Evolutionary conservation across 37 sponge, comb jelly and placozoan species (phyloP).

Genomic region (Eunapius fragilis): DNA sequence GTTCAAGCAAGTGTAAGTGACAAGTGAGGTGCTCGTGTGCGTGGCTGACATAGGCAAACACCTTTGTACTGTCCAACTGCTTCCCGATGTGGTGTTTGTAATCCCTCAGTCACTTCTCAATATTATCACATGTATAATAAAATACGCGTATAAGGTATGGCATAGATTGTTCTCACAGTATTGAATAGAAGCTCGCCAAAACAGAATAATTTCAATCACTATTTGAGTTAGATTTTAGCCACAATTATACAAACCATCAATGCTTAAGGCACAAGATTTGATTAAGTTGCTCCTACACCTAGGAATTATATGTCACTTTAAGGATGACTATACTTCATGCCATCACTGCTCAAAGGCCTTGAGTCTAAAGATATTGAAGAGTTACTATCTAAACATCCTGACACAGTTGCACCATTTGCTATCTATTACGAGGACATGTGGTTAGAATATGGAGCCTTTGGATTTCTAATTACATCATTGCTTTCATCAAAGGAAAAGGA

Average conservation of each 20-base stretch:
- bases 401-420: not conserved
- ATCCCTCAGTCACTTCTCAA: slow-evolving; percentile 13
- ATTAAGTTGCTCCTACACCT: slow-evolving; percentile 1
- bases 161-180: not conserved
- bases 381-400: not conserved
- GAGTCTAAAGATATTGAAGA: not conserved
- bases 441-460: slow-evolving; percentile 6
- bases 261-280: not conserved
- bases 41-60: not conserved
- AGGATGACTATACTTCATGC: slow-evolving; percentile 20
- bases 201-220: not conserved
- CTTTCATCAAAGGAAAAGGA: slow-evolving; percentile 13
- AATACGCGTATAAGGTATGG: not conserved
- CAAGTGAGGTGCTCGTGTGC: slow-evolving; percentile 10
- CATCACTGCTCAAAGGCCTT: not conserved
- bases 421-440: not conserved
- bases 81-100: slow-evolving; percentile 13
- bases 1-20: not conserved
- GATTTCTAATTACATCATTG: not conserved
- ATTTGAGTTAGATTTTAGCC: not conserved
- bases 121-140: slow-evolving; percentile 23
- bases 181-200: not conserved
- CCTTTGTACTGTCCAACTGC: slow-evolving; percentile 28
- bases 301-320: slow-evolving; percentile 13
- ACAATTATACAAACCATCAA: not conserved